These are phyloP conservation scores for Zootermopsis nevadensis DNA, from an alignment of 2,888 invertebrate genomes.

Conservation along the genomic window DNA sequence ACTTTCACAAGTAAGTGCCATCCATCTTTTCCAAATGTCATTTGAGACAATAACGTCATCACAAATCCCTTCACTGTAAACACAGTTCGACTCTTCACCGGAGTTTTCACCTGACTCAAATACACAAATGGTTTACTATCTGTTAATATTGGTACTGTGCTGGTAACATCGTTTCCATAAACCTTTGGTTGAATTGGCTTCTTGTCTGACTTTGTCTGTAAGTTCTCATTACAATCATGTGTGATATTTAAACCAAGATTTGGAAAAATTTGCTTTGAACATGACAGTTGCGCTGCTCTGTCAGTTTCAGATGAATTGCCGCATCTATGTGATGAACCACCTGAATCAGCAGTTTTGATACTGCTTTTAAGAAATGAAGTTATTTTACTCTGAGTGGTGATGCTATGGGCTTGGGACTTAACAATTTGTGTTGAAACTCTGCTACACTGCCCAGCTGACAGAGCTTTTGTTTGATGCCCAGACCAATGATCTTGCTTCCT, in stretches of 20 bases:
- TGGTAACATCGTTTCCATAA: too few species aligned
- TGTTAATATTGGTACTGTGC: neutral
- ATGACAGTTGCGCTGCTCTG: neutral
- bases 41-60: constrained; percentile 60
- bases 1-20: constrained; percentile 62
- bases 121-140: constrained; percentile 41
- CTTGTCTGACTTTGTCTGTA: neutral
- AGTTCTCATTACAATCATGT: neutral
- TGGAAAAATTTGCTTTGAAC: neutral
- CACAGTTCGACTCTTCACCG: neutral
- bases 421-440: neutral
- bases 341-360: neutral
- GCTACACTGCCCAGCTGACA: neutral
- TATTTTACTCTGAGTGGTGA: constrained; percentile 1
- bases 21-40: constrained; percentile 56
- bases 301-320: neutral
- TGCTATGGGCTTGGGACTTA: neutral
- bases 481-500: neutral
- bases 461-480: neutral
- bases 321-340: neutral
- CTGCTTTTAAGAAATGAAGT: neutral
- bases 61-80: constrained; percentile 61
- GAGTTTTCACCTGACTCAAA: constrained; percentile 19
- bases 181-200: too few species aligned
- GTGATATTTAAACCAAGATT: neutral